Base-by-base conservation (phyloP, 2,888 invertebrate species). In the Ennomos erosarius region DNA sequence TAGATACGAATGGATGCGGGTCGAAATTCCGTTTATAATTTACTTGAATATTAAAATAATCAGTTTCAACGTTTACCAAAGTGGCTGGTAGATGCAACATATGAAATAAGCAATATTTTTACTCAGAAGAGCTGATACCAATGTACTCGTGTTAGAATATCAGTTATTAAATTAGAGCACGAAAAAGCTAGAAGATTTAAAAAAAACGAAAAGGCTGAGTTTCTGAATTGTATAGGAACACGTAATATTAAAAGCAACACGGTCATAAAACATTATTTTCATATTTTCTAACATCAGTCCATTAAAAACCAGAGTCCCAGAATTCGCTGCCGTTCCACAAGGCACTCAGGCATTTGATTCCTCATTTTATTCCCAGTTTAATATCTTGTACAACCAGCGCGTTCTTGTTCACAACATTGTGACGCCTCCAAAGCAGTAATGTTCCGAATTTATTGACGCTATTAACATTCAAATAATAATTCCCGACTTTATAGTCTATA, bases 381-480 rank as follows among this genome's bases (percentile, higher is more conserved):
- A 62, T 54, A 61, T 50, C 61, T 63, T 53, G 49, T 53, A 61
- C 59, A 62, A 60, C 59, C 62, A 55, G 57, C 56, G 52, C 38
- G 47, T 62, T 57, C 59, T 45, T 61, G 59, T 59, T 55, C 55
- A 60, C 59, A 60, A 82, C 84, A 85, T 73, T 78, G 82, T 85
- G 79, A 78, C 78, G 77, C 76, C 39, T 51, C 43, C 73, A 65
- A 71, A 69, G 74, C 75, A 70, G 75, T 84, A 73, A 81, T 74
- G 69, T 75, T 73, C 73, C 46, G 69, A 76, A 89, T 90, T 90
- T 89, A 90, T 88, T 72, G 85, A 60, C 57, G 82, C 87, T 78
- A 88, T 89, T 84, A 88, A 87, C 88, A 85, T 82, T 86, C 79
- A 84, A 86, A 89, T 88, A 87, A 88, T 88, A 86, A 87, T 88